Conservation (phyloP, 2,113 vertebrate genomes). For the Girardinichthys multiradiatus region DNA sequence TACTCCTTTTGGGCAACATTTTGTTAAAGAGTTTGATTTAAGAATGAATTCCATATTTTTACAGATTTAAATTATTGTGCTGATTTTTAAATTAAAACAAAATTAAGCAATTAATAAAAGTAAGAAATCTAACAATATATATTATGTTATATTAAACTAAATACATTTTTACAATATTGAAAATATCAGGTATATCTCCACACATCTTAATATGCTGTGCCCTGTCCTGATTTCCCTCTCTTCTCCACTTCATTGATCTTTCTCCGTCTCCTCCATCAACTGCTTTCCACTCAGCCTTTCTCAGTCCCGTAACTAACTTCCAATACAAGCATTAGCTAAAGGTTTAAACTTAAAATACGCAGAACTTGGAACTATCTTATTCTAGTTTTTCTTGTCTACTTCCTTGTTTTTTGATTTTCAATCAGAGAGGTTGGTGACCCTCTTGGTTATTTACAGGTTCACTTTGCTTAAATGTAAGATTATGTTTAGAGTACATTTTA, state of each 20-base stretch:
- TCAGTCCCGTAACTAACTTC: not conserved
- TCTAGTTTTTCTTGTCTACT: not conserved
- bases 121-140: too few species aligned
- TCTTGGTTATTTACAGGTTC: not conserved
- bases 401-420: constrained; percentile 2
- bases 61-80: too few species aligned
- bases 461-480: not conserved
- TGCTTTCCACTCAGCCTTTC: constrained; percentile 19
- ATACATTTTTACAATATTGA: constrained; percentile 1
- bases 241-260: constrained; percentile 8
- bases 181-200: too few species aligned
- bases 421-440: constrained; percentile 28
- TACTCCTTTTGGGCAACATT: too few species aligned
- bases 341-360: constrained; percentile 25
- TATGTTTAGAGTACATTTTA: too few species aligned
- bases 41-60: too few species aligned
- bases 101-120: too few species aligned
- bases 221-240: not conserved
- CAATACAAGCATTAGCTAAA: constrained; percentile 18
- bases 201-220: not conserved
- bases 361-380: constrained; percentile 20
- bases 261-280: constrained; percentile 21
- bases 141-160: not conserved
- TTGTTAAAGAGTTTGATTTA: too few species aligned
- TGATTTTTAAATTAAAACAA: too few species aligned